Base-by-base conservation (phyloP, 2,888 invertebrate genomes). In the Sinopyrophorus schimmeli region DNA sequence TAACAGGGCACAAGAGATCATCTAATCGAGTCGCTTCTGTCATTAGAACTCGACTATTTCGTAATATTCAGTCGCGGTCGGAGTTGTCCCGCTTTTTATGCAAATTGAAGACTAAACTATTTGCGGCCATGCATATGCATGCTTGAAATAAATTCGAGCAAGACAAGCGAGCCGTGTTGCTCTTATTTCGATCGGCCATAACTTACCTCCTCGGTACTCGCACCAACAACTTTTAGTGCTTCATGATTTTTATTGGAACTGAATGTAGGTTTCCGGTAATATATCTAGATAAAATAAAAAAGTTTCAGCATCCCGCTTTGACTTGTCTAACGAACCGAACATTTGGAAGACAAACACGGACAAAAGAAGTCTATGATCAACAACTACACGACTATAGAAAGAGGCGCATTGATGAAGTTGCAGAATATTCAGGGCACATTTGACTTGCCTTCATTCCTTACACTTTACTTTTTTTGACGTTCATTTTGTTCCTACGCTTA, bases 281-380 rank as follows among this genome's bases (percentile, higher is more conserved):
- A 53, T 47, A 51, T 51, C 47, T 42, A 47, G 50, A 51, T 47
- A 42, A 51, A 54, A 54, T 54, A 54, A 51, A 40, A 52, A 47
- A 52, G 39, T 52, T 43, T 41, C 38, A 53, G 50, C 53, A 34
- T 43, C 52, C 48, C 51, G 47, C 49, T 58, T 58, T 61, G 63
- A 63, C 65, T 65, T 66, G 65, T 63, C 58, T 68, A 68, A 68
- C 68, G 68, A 68, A 68, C 68, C 64, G 68, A 66, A 59, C 53
- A 53, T 59, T 61, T 65, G 63, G 62, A 62, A 65, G 63, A 64
- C 64, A 63, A 61, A 57, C 47, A 57, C 49, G 52, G 52, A 54
- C 48, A 48, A 52, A 49, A 54, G 51, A 48, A 43, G 49, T 38
- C 48, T 54, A 51, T 56, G 54, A 57, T 57, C 54, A 54, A 46